Evolutionary conservation across 2,113 vertebrate genomes (phyloP), one percentile per base, ranked within the genome.

Genomic region (Gymnogyps californianus): DNA sequence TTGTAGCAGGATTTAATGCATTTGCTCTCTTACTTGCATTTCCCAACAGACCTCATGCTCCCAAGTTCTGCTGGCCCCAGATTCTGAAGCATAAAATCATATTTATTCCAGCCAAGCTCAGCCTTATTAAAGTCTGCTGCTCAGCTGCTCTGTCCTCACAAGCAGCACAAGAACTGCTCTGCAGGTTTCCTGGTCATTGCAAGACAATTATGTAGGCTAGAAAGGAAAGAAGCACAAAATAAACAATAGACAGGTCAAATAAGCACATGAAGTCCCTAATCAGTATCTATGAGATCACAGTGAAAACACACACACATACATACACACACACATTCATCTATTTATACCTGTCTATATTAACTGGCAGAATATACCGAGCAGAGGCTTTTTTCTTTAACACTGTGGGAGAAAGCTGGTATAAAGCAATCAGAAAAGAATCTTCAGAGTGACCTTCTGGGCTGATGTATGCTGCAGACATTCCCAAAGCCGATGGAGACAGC

Each of bases 401-500:
- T 38, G 21, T 65, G 24, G 42, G 46, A 93, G 36, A 49, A 94
- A 83, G 46, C 17, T 3, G 2, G 26, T 75, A 75, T 29, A 62
- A 89, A 80, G 34, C 38, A 89, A 58, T 42, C 42, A 81, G 47
- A 78, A 44, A 90, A 83, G 74, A 92, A 54, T 52, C 20, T 38
- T 92, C 38, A 61, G 17, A 58, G 46, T 93, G 75, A 88, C 82
- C 76, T 94, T 91, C 83, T 66, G 54, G 32, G 57, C 9, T 95
- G 83, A 44, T 86, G 22, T 25, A 46, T 51, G 46, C 66, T 76
- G 47, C 83, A 94, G 83, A 80, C 67, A 47, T 86, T 92, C 62
- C 69, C 69, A 95, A 94, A 87, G 89, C 82, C 72, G 77, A 79
- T n/a, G 29, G 83, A 94, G 79, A 94, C 77, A 93, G 82, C 36